These are phyloP conservation scores for Lepidochrysops patricia DNA, from an alignment of 2,888 invertebrate genomes.

Conservation along the genomic window DNA sequence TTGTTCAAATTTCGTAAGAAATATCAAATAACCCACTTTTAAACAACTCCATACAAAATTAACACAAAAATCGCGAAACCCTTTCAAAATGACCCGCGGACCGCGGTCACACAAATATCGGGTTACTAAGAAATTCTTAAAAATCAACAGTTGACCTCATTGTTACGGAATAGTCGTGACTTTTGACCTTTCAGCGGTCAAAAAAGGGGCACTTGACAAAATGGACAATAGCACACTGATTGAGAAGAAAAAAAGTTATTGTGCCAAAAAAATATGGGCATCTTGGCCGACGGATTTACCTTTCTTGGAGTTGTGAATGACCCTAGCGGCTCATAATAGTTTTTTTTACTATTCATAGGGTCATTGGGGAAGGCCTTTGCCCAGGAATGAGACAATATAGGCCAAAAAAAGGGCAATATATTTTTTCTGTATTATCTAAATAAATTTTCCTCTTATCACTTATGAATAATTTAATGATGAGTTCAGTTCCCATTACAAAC, in stretches of 20 bases:
- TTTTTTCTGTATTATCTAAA: background rate
- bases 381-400: background rate
- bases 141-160: slow-evolving; percentile 43
- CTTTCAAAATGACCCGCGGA: slow-evolving; percentile 50
- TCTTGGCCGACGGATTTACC: background rate
- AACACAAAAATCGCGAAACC: slow-evolving; percentile 18
- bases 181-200: slow-evolving; percentile 48
- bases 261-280: slow-evolving; percentile 5
- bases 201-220: slow-evolving; percentile 40
- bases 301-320: background rate
- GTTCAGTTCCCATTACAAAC: no score
- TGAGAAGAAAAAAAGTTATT: slow-evolving; percentile 43
- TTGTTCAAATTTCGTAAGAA: background rate
- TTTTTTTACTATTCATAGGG: background rate
- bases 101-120: slow-evolving; percentile 60
- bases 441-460: background rate
- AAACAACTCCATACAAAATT: background rate
- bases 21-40: background rate
- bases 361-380: background rate
- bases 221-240: slow-evolving; percentile 62
- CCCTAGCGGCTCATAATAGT: background rate
- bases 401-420: background rate
- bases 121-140: slow-evolving; percentile 44
- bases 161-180: slow-evolving; percentile 28
- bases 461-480: no score